Conservation (phyloP, 35 echinoderm and acorn worm species). For the Heliocidaris erythrogramma region DNA sequence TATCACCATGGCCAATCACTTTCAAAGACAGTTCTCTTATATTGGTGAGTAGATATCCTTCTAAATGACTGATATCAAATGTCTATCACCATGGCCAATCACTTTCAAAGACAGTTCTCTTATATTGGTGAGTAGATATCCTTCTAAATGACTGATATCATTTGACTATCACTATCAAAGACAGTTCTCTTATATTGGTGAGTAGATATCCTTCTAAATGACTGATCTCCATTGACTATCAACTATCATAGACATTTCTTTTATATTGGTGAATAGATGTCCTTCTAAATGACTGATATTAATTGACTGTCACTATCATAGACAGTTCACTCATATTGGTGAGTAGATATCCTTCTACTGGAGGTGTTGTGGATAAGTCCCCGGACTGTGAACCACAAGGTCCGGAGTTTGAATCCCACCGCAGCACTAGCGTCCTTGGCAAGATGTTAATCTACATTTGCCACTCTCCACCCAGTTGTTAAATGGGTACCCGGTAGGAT, state of each 20-base stretch:
- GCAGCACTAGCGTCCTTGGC: too few species aligned
- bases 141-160: slow-evolving; percentile 78
- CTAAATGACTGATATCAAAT: slow-evolving; percentile 79
- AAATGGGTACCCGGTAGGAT: too few species aligned
- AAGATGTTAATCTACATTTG: too few species aligned
- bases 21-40: slow-evolving; percentile 68
- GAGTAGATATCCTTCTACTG: slow-evolving; percentile 66
- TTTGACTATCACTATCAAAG: slow-evolving; percentile 72
- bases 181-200: slow-evolving; percentile 80
- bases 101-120: slow-evolving; percentile 70
- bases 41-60: slow-evolving; percentile 75
- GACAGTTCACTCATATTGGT: slow-evolving; percentile 80
- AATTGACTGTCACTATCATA: slow-evolving; percentile 77
- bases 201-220: slow-evolving; percentile 67
- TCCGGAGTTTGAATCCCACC: too few species aligned
- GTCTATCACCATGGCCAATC: slow-evolving; percentile 90
- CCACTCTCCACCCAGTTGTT: too few species aligned
- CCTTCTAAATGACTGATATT: slow-evolving; percentile 75
- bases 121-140: slow-evolving; percentile 71
- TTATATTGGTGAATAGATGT: slow-evolving; percentile 73
- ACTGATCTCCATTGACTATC: slow-evolving; percentile 87
- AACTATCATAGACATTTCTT: slow-evolving; percentile 64
- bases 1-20: slow-evolving; percentile 88
- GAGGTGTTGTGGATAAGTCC: too few species aligned
- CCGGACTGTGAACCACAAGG: too few species aligned